Evolutionary conservation across 2,888 invertebrate genomes (phyloP), one percentile per base, ranked within the genome.

Genomic region (Ornithoptera alexandrae): DNA sequence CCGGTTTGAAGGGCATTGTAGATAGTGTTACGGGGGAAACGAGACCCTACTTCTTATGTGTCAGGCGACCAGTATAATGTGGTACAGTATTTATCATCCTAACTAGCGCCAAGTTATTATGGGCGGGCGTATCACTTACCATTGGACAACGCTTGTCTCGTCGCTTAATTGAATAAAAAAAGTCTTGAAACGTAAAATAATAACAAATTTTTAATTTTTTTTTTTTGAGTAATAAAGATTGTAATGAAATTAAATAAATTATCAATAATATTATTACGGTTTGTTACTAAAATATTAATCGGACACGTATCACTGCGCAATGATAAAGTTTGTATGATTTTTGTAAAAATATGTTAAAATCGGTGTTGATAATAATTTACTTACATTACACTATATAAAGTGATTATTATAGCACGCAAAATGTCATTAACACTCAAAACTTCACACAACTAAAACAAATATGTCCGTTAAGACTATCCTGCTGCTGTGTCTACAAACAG

Each of bases 231-330:
- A 53, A n/a, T 18, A 6, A 53, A n/a, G 0, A n/a, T 53, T 7
- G 5, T 53, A n/a, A 53, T 53, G 53, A n/a, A 53, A n/a, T 53
- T 3, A 53, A 3, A 1, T n/a, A 50, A 65, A 30, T 66, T 60
- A 66, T 66, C 59, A 39, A 6, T 62, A 24, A 57, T 15, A 12
- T 67, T 61, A 4, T 56, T 53, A 22, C 30, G n/a, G n/a, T 58
- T 57, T 62, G 20, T 58, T 58, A 68, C 24, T 58, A 62, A 57
- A 57, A 56, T 59, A 62, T 42, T 63, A 57, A 70, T 70, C 69
- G 50, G 65, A 62, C 69, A 70, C 69, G 69, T 65, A 66, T 69
- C 57, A 46, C 61, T 36, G 46, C 60, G 22, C 22, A 63, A 60
- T 18, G 30, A 59, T 56, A 36, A 42, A 46, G 30, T 50, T 18